These are phyloP conservation scores for Ovis canadensis DNA, from an alignment of 2,113 vertebrate genomes.

Conservation along the genomic window DNA sequence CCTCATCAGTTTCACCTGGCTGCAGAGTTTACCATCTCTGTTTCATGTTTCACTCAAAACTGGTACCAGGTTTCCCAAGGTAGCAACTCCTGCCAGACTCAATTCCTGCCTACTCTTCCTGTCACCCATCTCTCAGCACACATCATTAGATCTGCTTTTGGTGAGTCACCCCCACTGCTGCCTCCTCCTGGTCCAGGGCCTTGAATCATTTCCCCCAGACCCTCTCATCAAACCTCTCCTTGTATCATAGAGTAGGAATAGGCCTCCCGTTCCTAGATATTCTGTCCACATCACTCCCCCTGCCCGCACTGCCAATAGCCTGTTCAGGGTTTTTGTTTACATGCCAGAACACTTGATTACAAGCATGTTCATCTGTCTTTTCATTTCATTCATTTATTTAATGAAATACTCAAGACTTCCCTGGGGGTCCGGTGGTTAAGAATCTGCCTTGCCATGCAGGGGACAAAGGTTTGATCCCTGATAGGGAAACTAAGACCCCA, in stretches of 20 bases:
- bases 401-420: not conserved
- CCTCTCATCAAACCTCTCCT: not conserved
- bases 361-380: not conserved
- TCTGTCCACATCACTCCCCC: not conserved
- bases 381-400: not conserved
- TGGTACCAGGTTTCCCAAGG: not conserved
- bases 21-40: not conserved
- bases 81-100: not conserved
- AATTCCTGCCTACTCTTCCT: rapidly evolving
- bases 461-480: not conserved
- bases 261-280: not conserved
- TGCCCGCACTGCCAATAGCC: not conserved
- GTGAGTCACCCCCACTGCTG: not conserved
- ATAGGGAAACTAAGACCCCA: not conserved
- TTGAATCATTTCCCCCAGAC: not conserved
- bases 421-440: not conserved
- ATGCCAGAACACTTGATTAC: not conserved
- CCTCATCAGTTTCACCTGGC: not conserved
- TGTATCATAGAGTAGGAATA: not conserved
- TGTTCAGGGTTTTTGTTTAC: not conserved
- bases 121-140: not conserved
- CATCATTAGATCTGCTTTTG: not conserved
- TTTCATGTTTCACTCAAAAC: not conserved
- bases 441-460: not conserved
- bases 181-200: not conserved